Evolutionary conservation across 2,888 invertebrate species (phyloP).

Genomic region (Thysanoteuthis rhombus): DNA sequence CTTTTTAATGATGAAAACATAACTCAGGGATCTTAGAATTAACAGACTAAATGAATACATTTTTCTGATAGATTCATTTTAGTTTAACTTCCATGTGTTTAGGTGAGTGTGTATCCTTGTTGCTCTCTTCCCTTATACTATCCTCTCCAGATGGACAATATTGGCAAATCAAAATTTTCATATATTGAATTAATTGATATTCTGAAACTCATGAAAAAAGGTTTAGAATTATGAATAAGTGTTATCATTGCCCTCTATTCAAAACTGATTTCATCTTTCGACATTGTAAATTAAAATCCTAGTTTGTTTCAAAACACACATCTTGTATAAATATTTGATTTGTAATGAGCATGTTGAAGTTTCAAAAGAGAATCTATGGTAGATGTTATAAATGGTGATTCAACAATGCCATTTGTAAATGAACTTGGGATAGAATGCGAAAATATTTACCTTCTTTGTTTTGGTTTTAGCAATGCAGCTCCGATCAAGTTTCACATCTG

Average conservation of each 20-base stretch:
- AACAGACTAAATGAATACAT: not conserved
- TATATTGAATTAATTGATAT: not conserved
- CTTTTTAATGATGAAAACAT: not conserved
- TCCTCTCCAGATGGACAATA: not conserved
- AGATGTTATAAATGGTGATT: too few species aligned
- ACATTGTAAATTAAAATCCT: too few species aligned
- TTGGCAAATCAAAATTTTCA: not conserved
- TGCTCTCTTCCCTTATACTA: not conserved
- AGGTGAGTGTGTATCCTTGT: not conserved
- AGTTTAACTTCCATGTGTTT: not conserved
- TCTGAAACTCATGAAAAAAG: too few species aligned
- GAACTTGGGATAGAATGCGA: not conserved
- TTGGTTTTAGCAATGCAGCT: slow-evolving; percentile 19
- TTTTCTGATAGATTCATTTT: not conserved
- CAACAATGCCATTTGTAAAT: not conserved
- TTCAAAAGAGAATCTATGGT: too few species aligned
- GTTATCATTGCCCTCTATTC: too few species aligned
- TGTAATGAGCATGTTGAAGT: too few species aligned
- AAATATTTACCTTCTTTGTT: slow-evolving; percentile 16
- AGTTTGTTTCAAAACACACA: too few species aligned
- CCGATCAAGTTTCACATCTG: slow-evolving; percentile 12
- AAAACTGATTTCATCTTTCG: too few species aligned
- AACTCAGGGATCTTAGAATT: not conserved
- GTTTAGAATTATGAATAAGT: too few species aligned
- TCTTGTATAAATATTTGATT: too few species aligned